Percentiles rank a stretch among this genome's conserved stretches.
Evolutionary conservation across 2,113 vertebrate genomes (phyloP).

Genomic region (Porphyrio hochstetteri): DNA sequence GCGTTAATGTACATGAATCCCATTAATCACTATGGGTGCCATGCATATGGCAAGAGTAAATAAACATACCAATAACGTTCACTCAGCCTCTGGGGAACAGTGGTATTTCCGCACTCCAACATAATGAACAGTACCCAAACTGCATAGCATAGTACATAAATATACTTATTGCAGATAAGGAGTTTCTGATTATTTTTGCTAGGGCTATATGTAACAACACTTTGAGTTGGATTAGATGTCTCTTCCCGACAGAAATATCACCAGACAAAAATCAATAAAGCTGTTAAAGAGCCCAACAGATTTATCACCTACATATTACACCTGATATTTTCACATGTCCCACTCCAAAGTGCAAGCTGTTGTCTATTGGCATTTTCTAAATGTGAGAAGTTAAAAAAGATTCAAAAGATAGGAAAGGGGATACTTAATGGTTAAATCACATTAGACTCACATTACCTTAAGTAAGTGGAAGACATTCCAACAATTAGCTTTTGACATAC

Average conservation of each 20-base stretch:
- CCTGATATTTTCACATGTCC: constrained; percentile 57
- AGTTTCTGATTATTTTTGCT: constrained; percentile 34
- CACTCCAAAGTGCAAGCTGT: constrained; percentile 55
- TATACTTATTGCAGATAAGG: constrained; percentile 6
- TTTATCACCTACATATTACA: constrained; percentile 58
- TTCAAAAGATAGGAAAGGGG: constrained; percentile 12
- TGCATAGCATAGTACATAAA: not conserved
- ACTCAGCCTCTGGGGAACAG: not conserved
- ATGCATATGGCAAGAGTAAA: not conserved
- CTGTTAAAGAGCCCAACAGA: constrained; percentile 45
- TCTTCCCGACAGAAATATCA: constrained; percentile 68
- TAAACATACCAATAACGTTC: not conserved
- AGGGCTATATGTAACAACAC: constrained; percentile 2
- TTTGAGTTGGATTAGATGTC: constrained; percentile 33
- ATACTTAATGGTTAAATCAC: constrained; percentile 20
- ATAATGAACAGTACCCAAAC: not conserved
- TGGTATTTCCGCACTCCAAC: not conserved
- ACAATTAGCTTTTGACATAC: constrained; percentile 18
- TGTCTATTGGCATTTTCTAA: constrained; percentile 71
- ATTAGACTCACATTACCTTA: not conserved
- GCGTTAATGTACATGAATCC: not conserved
- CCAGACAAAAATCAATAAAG: constrained; percentile 64
- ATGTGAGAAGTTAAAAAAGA: constrained; percentile 48
- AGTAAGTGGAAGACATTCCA: constrained; percentile 15
- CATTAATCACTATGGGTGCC: not conserved